These are phyloP conservation scores for Lagocephalus sceleratus DNA, from an alignment of 2,797 vertebrate species.

Conservation along the genomic window DNA sequence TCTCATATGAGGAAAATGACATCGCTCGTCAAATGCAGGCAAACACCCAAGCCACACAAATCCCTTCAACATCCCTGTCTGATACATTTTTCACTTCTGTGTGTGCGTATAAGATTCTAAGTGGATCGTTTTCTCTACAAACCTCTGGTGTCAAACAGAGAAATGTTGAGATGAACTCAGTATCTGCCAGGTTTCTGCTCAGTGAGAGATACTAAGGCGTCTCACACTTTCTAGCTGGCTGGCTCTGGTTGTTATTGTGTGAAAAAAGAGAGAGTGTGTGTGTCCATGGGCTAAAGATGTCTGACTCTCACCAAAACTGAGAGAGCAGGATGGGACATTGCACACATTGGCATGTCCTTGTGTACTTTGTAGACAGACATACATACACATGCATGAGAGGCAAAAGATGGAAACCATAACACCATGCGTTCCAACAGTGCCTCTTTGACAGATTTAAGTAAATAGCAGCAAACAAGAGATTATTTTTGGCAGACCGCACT, in stretches of 20 bases:
- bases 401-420: conserved; percentile 59
- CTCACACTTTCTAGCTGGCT: conserved; percentile 61
- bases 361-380: conserved; percentile 41
- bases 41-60: conserved; percentile 59
- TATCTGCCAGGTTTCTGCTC: conserved; percentile 64
- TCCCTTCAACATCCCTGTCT: conserved; percentile 43
- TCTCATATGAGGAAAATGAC: conserved; percentile 59
- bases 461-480: conserved; percentile 78
- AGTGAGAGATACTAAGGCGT: conserved; percentile 62
- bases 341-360: conserved; percentile 47
- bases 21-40: conserved; percentile 62
- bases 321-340: conserved; percentile 60
- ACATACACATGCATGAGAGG: conserved; percentile 30
- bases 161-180: conserved; percentile 60
- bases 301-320: conserved; percentile 60
- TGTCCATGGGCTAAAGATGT: conserved; percentile 35
- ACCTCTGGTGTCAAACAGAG: conserved; percentile 62
- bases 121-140: conserved; percentile 41
- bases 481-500: conserved; percentile 71
- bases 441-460: conserved; percentile 78
- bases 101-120: conserved; percentile 24
- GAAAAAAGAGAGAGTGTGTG: conserved; percentile 8
- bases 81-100: conserved; percentile 59
- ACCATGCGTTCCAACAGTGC: conserved; percentile 62
- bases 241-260: conserved; percentile 36